A percentile compares a stretch with the other conserved stretches of the same genome.
These are phyloP conservation scores for Cecidostiba fungosa DNA, from an alignment of 2,888 invertebrate genomes.

Conservation along the genomic window DNA sequence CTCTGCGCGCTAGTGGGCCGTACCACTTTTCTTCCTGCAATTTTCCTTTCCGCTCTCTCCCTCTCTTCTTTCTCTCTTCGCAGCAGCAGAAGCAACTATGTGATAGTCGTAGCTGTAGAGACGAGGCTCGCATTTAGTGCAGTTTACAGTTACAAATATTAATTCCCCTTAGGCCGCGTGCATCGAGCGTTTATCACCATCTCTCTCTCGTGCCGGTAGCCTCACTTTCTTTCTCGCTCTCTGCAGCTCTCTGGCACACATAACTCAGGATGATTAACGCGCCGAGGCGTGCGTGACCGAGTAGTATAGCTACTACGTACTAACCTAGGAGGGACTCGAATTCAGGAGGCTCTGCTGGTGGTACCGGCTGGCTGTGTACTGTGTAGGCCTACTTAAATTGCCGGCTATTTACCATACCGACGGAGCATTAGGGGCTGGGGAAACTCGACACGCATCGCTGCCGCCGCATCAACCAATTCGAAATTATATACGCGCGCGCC, in stretches of 20 bases:
- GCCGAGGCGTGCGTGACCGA: constrained; percentile 75
- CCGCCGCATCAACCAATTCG: constrained; percentile 36
- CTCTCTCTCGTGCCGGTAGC: constrained; percentile 52
- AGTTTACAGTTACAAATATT: constrained; percentile 73
- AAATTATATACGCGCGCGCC: constrained; percentile 18
- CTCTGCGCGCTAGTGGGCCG: constrained; percentile 50
- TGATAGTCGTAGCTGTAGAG: background rate
- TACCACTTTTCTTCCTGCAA: constrained; percentile 67
- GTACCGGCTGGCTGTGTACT: constrained; percentile 48
- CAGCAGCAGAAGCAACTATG: background rate
- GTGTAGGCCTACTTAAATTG: constrained; percentile 47
- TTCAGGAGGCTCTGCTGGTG: constrained; percentile 10
- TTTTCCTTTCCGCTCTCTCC: constrained; percentile 62
- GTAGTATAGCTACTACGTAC: constrained; percentile 62
- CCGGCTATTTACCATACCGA: constrained; percentile 44
- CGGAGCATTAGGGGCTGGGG: constrained; percentile 38
- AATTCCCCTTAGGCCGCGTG: constrained; percentile 67
- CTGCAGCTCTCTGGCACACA: constrained; percentile 67
- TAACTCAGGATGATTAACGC: constrained; percentile 77
- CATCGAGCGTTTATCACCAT: constrained; percentile 68
- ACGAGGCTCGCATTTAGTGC: constrained; percentile 64
- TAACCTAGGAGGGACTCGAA: constrained; percentile 54
- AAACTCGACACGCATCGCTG: constrained; percentile 48
- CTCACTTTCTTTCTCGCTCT: background rate
- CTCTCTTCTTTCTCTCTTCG: background rate